Evolutionary conservation across 2,797 vertebrate genomes (phyloP).

Genomic region (Lutjanus campechanus): DNA sequence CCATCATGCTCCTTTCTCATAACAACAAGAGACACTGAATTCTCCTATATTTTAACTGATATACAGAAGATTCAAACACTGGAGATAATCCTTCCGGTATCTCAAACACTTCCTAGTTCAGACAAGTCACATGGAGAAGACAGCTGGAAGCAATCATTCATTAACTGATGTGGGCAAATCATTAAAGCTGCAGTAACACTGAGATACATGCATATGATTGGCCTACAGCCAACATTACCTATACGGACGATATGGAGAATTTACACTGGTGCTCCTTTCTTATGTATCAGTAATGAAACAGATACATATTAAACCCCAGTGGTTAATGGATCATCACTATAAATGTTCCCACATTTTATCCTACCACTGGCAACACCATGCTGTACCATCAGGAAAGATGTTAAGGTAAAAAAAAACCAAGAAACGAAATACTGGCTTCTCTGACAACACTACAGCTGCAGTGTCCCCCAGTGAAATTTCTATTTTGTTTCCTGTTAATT

Average conservation of each 20-base stretch:
- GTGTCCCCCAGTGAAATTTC: no score
- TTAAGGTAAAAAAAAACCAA: no score
- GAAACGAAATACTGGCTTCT: no score
- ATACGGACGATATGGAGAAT: background rate
- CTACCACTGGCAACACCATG: background rate
- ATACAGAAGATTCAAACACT: background rate
- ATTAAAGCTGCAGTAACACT: conserved; percentile 3
- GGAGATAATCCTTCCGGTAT: background rate
- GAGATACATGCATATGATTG: conserved; percentile 25
- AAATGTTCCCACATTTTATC: background rate
- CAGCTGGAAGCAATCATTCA: conserved; percentile 44
- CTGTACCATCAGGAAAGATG: no score
- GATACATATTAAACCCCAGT: no score
- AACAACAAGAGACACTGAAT: background rate
- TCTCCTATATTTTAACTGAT: no score
- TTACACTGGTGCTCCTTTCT: background rate
- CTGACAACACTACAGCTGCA: no score
- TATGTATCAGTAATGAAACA: background rate
- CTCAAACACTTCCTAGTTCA: conserved; percentile 6
- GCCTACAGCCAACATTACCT: background rate
- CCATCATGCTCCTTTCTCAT: conserved; percentile 5
- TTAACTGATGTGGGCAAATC: background rate
- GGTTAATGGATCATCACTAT: background rate
- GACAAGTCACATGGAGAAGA: conserved; percentile 21
- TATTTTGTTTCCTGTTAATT: no score